phyloP scores from a whole-genome alignment of 2,888 invertebrate genomes.

The Hoplodrina blanda region DNA sequence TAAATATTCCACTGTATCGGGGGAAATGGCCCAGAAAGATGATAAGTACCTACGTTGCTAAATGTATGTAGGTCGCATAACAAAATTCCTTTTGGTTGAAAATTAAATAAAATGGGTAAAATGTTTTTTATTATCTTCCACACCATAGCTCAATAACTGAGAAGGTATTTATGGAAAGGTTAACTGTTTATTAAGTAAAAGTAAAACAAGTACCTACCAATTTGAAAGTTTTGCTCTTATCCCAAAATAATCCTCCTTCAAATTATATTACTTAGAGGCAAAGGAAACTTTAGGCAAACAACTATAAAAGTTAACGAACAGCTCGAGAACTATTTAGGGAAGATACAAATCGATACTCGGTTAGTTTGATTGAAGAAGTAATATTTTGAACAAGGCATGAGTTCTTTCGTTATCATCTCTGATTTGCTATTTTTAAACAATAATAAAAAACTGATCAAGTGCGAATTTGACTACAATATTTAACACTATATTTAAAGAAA shows the following conservation, averaged over 20 bases:
- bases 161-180: not conserved
- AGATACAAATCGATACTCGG: constrained; percentile 26
- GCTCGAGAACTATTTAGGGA: constrained; percentile 30
- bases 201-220: constrained; percentile 2
- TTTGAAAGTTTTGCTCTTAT: constrained; percentile 16
- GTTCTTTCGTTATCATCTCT: not conserved
- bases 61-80: constrained; percentile 19
- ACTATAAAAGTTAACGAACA: constrained; percentile 31
- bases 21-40: constrained; percentile 52
- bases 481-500: no score
- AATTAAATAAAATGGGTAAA: constrained; percentile 20
- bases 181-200: not conserved
- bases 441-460: no score
- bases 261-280: not conserved
- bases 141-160: constrained; percentile 1
- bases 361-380: constrained; percentile 6
- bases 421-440: not conserved
- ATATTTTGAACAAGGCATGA: not conserved
- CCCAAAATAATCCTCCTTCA: constrained; percentile 7
- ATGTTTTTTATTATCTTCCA: constrained; percentile 33
- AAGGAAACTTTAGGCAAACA: constrained; percentile 11
- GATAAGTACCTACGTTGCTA: constrained; percentile 48
- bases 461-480: no score
- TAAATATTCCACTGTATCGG: constrained; percentile 40
- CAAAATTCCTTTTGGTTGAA: constrained; percentile 6